Evolutionary conservation across 2,797 vertebrate species (phyloP).

Genomic region (Etheostoma nigrum): DNA sequence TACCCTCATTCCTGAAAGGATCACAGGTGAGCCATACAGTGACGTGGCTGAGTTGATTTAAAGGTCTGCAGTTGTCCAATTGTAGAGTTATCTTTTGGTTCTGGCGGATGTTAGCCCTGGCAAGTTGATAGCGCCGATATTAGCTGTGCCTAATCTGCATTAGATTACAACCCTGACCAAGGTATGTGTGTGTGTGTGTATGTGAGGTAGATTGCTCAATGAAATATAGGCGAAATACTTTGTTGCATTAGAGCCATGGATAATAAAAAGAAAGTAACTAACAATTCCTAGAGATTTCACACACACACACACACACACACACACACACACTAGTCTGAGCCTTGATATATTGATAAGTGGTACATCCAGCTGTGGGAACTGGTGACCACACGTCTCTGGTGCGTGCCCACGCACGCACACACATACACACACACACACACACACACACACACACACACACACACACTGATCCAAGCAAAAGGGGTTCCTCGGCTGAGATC

Average conservation of each 20-base stretch:
- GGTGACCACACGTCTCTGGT: slow-evolving; percentile 51
- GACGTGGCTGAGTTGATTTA: slow-evolving; percentile 43
- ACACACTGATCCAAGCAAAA: slow-evolving; percentile 45
- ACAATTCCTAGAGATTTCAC: slow-evolving; percentile 9
- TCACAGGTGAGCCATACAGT: slow-evolving; percentile 25
- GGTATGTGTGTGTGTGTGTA: not conserved
- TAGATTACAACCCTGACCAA: not conserved
- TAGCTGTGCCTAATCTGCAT: not conserved
- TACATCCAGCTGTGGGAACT: slow-evolving; percentile 72
- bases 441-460: slow-evolving; percentile 29
- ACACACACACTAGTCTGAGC: slow-evolving; percentile 35
- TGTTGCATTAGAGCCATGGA: slow-evolving; percentile 25
- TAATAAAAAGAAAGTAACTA: slow-evolving; percentile 26
- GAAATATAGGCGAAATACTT: slow-evolving; percentile 11
- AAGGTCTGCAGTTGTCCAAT: slow-evolving; percentile 15
- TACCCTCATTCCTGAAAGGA: slow-evolving; percentile 51
- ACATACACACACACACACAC: slow-evolving; percentile 10
- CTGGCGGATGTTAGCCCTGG: slow-evolving; percentile 29
- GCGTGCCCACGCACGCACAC: not conserved
- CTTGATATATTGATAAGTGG: slow-evolving; percentile 66
- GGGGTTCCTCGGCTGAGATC: slow-evolving; percentile 59
- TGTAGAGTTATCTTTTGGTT: slow-evolving; percentile 10
- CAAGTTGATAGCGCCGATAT: slow-evolving; percentile 18
- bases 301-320: slow-evolving; percentile 8
- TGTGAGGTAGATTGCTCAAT: not conserved